Base-by-base conservation (phyloP, 2,888 invertebrate genomes). In the Mesoligia furuncula region DNA sequence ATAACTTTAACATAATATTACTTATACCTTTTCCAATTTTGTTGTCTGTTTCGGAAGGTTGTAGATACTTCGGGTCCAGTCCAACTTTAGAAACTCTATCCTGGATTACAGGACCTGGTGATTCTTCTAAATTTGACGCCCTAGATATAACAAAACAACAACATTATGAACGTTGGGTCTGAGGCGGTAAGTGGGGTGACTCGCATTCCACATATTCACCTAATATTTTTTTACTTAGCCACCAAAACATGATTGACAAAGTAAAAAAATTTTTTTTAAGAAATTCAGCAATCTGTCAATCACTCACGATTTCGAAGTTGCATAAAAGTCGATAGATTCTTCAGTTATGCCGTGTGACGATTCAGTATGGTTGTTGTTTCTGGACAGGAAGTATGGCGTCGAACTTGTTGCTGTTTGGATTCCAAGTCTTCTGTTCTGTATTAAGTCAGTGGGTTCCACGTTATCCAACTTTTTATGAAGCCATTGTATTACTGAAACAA, bases 401-500 rank as follows among this genome's bases (percentile, higher is more conserved):
- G 96, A 96, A 83, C 94, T 95, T 15, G 89, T 90, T 2, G 93
- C 93, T 20, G 89, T 86, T 68, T 90, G 90, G 20, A 91, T 87
- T 20, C 90, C 91, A 54, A 68, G 73, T 57, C 86, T 91, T 51
- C 88, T 93, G 75, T 81, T 89, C 70, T 88, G 89, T 15, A 83
- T 27, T 61, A 86, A 77, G 27, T 91, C 91, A n/a, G 85, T 80
- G 3, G 92, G 90, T 31, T 87, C 90, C 71, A 89, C 85, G 8
- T 93, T 93, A 80, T 97, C 97, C 85, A 97, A 83, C 85, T 97
- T 97, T 88, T 96, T 96, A 85, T 97, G 97, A 31, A 97, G 91
- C 97, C 97, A 97, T 89, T 97, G 97, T 66, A 97, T 97, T 27
- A 97, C 97, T 97, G 85, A 27, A 92, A 91, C 27, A 77, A 64